Conservation (phyloP, 1,140 invertebrate genomes). For the Anastrepha ludens region DNA sequence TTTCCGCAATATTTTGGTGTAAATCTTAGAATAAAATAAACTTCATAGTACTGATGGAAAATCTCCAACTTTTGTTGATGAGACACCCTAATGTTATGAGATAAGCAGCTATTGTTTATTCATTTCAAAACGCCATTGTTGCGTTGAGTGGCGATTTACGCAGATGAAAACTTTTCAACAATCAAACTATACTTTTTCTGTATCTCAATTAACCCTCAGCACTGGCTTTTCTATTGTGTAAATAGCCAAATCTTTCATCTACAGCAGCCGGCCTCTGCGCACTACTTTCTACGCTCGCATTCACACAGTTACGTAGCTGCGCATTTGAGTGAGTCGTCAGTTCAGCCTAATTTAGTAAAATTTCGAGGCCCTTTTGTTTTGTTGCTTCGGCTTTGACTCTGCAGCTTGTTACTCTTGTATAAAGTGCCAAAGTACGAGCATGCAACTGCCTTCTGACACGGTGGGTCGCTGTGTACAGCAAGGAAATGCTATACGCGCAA, state of each 20-base stretch:
- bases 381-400: background rate
- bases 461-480: no score
- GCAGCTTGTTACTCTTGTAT: background rate
- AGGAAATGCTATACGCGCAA: background rate
- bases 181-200: background rate
- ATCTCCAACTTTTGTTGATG: no score
- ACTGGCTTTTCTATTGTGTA: background rate
- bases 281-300: no score
- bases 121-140: background rate
- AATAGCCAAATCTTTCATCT: background rate
- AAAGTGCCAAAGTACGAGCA: no score
- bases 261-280: background rate
- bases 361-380: background rate
- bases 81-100: no score
- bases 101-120: background rate
- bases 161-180: background rate
- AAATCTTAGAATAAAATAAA: no score
- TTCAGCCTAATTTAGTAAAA: conserved; percentile 25
- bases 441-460: no score
- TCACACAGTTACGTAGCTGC: background rate
- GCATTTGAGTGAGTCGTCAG: conserved; percentile 13
- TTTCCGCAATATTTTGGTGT: no score
- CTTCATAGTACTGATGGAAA: no score
- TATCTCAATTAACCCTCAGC: background rate
- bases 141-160: background rate